Evolutionary conservation across 2,888 invertebrate species (phyloP), one percentile per base, ranked within the genome.

Genomic region (Coelopa pilipes): DNA sequence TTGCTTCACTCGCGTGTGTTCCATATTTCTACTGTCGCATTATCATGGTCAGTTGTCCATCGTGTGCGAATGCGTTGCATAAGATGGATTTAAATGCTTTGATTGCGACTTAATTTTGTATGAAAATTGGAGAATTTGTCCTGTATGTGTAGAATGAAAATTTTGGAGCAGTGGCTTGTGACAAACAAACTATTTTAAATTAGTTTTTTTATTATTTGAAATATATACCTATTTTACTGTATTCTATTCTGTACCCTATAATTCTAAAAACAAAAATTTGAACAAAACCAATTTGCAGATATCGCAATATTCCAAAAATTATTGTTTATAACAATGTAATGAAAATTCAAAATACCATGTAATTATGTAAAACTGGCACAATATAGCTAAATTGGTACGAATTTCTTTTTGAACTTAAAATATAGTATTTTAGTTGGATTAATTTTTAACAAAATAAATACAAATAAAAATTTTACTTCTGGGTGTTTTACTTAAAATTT

Each of bases 371-470:
- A 12, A 15, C 50, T 49, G 24, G 49, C n/a, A 60, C 34, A 21
- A 62, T 19, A 24, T 17, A 45, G 45, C 45, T 10, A 65, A 46
- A 65, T 65, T 17, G 65, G 46, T 13, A 65, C 11, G 19, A 65
- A 47, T 5, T 65, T 17, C 9, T 65, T 65, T 65, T 65, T 17
- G 46, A 34, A 17, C 46, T 65, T 34, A 46, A 17, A 45, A 47
- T 19, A 65, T 55, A 46, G 34, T 21, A 9, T 50, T 70, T 70
- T 55, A 34, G 62, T 53, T 62, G 60, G 50, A 34, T 70, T 63
- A 13, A 46, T 70, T 70, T 70, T 15, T 34, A 60, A 50, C 34
- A 50, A 62, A 69, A 70, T 70, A 62, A 70, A 53, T 11, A 55
- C 7, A 70, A 70, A 13, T 34, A 50, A 62, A 62, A 46, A 62